Percentiles rank a stretch among this genome's conserved stretches.
These are phyloP conservation scores for Schizopygopsis malacanthus DNA, from an alignment of 2,797 vertebrate species.

Conservation along the genomic window DNA sequence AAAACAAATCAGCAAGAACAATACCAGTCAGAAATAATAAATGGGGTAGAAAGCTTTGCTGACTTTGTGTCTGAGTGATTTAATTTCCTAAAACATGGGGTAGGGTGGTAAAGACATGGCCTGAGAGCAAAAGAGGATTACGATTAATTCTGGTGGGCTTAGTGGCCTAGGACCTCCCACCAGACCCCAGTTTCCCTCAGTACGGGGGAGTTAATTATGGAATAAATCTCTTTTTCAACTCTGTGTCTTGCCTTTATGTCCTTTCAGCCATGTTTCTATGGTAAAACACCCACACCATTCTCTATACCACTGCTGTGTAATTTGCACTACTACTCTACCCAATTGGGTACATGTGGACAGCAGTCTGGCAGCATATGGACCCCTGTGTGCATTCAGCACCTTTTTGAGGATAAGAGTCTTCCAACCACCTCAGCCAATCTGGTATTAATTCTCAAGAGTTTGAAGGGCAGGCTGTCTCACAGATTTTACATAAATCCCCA, in stretches of 20 bases:
- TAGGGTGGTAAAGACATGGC: conserved; percentile 30
- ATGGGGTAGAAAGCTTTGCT: conserved; percentile 41
- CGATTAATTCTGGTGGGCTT: conserved; percentile 28
- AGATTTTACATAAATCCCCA: conserved; percentile 66
- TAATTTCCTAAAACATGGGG: conserved; percentile 40
- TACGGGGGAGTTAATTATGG: conserved; percentile 7
- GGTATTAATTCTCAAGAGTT: conserved; percentile 68
- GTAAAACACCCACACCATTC: neutral
- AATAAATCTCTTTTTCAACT: conserved; percentile 10
- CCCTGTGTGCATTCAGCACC: conserved; percentile 43
- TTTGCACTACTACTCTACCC: neutral
- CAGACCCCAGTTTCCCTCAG: neutral
- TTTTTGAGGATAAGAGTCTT: conserved; percentile 63
- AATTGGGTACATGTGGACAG: conserved; percentile 54
- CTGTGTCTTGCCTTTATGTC: neutral
- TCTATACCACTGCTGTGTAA: neutral
- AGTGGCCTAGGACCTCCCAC: neutral
- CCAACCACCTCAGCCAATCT: conserved; percentile 69
- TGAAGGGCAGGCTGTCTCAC: conserved; percentile 67
- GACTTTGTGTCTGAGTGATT: conserved; percentile 34
- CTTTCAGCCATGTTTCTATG: neutral
- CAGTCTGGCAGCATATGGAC: conserved; percentile 65
- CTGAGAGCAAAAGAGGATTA: conserved; percentile 48
- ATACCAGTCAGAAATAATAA: conserved; percentile 46
- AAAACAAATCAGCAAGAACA: conserved; percentile 44